These are phyloP conservation scores for Sipunculus nudus DNA, from an alignment of 2,888 invertebrate genomes.

Conservation along the genomic window DNA sequence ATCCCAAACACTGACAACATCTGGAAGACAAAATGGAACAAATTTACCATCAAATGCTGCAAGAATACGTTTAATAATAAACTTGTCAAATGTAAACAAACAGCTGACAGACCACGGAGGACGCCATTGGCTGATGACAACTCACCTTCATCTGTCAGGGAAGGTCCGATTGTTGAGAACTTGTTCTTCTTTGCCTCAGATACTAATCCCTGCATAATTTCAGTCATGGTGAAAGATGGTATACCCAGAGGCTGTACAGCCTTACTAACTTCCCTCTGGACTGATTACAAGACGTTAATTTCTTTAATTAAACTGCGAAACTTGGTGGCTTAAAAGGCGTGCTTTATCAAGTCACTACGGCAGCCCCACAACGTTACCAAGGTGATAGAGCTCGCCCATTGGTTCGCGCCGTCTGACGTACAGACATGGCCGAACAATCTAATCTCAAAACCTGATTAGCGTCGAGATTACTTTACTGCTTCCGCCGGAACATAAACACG, in stretches of 20 bases:
- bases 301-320: no score
- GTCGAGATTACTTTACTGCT: no score
- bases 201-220: slow-evolving; percentile 55
- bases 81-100: no score
- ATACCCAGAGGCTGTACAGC: no score
- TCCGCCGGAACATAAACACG: no score
- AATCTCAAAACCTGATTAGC: no score
- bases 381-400: slow-evolving; percentile 5
- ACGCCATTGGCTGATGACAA: slow-evolving; percentile 10
- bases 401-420: slow-evolving; percentile 4
- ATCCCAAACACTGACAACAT: slow-evolving; percentile 64
- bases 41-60: no score
- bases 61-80: no score
- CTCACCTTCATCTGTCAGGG: slow-evolving; percentile 60
- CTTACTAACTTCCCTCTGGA: no score
- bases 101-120: no score
- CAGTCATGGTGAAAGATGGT: slow-evolving; percentile 57
- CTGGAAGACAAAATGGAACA: slow-evolving; percentile 44
- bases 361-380: slow-evolving; percentile 10
- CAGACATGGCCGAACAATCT: slow-evolving; percentile 10
- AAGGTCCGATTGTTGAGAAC: slow-evolving; percentile 54
- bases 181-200: slow-evolving; percentile 59
- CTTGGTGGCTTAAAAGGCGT: no score
- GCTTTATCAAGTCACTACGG: slow-evolving; percentile 9
- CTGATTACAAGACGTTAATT: no score